Base-by-base conservation (phyloP, 2,113 vertebrate genomes). In the Nipponia nippon region DNA sequence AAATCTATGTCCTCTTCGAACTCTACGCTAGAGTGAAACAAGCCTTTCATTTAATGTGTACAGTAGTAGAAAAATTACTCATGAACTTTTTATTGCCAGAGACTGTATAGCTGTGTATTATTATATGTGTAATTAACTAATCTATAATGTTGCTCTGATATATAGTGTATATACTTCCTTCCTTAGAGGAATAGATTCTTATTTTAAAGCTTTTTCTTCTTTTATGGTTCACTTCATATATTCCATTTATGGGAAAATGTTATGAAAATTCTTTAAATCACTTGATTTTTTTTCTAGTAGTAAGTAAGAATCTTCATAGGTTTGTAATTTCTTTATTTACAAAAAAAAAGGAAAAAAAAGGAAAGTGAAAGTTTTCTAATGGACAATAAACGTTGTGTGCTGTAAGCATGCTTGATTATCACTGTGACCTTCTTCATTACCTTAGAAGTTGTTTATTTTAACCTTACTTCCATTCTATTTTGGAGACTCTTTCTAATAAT, bases 101-200 rank as follows among this genome's bases (percentile, higher is more conserved):
- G 77, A 89, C 76, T 80, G 23, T 50, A 53, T 62, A 76, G 56
- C 44, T 89, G 52, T 85, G 53, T 73, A 69, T 91, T 95, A 88
- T 91, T 94, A 29, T 61, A 82, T 78, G 59, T 89, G 81, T 94
- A 95, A 96, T 93, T 96, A 95, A 87, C 72, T 87, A 77, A 96
- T 93, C 90, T 79, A 42, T 71, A 94, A 91, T 56, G 70, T 76
- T 62, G 29, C 20, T 85, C 62, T 95, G 86, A 91, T 93, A 78
- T 65, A 90, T 50, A 27, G 47, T 87, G 23, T 47, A 46, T 42
- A 50, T 63, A 91, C 52, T 40, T 73, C 69, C 80, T 67, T 89
- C 46, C 62, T 73, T 91, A 59, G 70, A 95, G 81, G 72, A 95
- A 83, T 1, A 95, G 62, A 70, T 94, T 67, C 40, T 47, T 70